These are phyloP conservation scores for Hyposoter dolosus DNA, from an alignment of 2,888 invertebrate genomes.

Conservation along the genomic window DNA sequence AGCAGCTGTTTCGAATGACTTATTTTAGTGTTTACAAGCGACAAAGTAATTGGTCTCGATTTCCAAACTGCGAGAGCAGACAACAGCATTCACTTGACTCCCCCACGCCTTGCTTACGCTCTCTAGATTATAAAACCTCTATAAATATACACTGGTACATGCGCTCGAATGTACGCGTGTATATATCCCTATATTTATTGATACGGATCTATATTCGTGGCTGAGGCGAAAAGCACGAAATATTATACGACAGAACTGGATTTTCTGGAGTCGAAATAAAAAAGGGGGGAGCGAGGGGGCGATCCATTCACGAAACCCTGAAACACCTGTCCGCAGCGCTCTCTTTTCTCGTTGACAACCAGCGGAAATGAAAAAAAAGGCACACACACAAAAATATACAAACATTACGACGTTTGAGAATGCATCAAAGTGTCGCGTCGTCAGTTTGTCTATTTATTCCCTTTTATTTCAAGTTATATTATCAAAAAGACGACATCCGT, in stretches of 20 bases:
- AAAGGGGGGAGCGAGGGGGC: background rate
- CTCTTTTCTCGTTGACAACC: constrained; percentile 10
- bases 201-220: constrained; percentile 8
- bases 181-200: constrained; percentile 7
- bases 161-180: background rate
- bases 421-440: background rate
- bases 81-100: constrained; percentile 25
- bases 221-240: background rate
- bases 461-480: background rate
- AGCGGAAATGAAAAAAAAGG: constrained; percentile 3
- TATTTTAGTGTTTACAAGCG: constrained; percentile 44
- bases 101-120: constrained; percentile 7
- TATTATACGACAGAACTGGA: constrained; percentile 5
- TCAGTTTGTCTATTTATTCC: background rate
- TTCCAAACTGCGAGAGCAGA: constrained; percentile 61
- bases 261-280: constrained; percentile 9
- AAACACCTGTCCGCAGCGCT: constrained; percentile 30
- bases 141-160: constrained; percentile 1
- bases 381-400: background rate
- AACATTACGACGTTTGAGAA: background rate
- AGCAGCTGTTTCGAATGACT: constrained; percentile 42
- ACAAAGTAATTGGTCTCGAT: constrained; percentile 68
- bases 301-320: constrained; percentile 51
- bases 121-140: constrained; percentile 27
- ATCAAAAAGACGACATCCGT: background rate